Evolutionary conservation across 2,113 vertebrate species (phyloP), one percentile per base, ranked within the genome.

Genomic region (Ctenomys sociabilis): DNA sequence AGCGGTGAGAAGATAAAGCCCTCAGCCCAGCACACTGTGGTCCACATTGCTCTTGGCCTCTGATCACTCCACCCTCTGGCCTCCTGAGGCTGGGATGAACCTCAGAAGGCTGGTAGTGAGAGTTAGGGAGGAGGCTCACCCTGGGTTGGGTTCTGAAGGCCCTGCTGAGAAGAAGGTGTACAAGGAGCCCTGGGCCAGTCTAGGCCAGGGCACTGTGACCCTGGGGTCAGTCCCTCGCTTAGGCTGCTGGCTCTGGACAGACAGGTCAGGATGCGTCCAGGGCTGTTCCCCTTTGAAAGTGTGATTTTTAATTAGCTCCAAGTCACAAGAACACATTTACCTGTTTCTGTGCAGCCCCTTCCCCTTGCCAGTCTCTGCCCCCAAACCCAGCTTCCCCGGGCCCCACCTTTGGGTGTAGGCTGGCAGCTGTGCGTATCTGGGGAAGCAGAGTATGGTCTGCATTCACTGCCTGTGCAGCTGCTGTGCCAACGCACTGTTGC

Each of bases 341-440:
- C 57, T 63, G 49, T 49, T 52, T 37, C 8, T n/a, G 24, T 17
- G n/a, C 16, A 43, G 49, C 57, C 16, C n/a, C 22, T 59, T 49
- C 22, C 77, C 17, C 2, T 40, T 63, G 59, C 75, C 30, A 43
- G 0, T 11, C 82, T 73, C 17, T 21, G 21, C 4, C 59, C 37
- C 84, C 35, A 57, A 19, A 16, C 0, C 6, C 3, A 26, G 21
- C 78, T 70, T 66, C 35, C 54, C 59, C 13, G 0, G 30, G 72
- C 64, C 37, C 87, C n/a, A 30, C 12, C 35, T 22, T n/a, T 17
- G 28, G 17, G 19, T 7, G 1, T n/a, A 21, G 52, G 78, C 80
- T 59, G 21, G 19, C 5, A 22, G 35, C 32, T n/a, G 49, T n/a
- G 52, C 19, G 6, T 21, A 17, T 57, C 19, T 32, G 35, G 16